Evolutionary conservation across 2,113 vertebrate genomes (phyloP).

Genomic region (Silurus glanis): DNA sequence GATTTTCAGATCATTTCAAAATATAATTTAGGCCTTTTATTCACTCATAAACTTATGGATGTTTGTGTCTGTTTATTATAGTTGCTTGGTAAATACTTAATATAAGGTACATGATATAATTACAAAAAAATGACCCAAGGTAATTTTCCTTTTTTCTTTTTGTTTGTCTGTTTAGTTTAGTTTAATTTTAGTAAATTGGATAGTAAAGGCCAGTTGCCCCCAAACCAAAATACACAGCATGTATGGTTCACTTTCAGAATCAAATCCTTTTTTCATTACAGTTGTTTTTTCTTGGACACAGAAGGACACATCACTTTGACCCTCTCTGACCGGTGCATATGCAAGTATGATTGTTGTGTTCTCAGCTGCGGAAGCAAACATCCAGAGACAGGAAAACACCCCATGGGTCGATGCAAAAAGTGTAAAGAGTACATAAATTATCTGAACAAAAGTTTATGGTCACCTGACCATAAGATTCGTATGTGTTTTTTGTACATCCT

Average conservation of each 20-base stretch:
- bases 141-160: no score
- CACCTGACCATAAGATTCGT: no score
- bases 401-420: not conserved
- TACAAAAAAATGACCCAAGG: not conserved
- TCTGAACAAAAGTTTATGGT: no score
- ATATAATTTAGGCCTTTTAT: no score
- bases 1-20: no score
- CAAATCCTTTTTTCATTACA: no score
- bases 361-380: not conserved
- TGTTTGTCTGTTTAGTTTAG: no score
- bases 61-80: not conserved
- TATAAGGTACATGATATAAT: not conserved
- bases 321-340: not conserved
- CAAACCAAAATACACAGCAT: constrained; percentile 3
- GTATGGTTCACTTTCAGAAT: not conserved
- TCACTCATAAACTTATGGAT: not conserved
- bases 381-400: not conserved
- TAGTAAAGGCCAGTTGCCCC: not conserved
- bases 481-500: no score
- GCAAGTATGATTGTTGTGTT: not conserved
- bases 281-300: not conserved
- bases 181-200: no score
- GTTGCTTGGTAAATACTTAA: not conserved
- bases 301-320: not conserved
- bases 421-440: not conserved